Evolutionary conservation across 1,140 invertebrate species (phyloP).

Genomic region (Lordiphosa collinella): DNA sequence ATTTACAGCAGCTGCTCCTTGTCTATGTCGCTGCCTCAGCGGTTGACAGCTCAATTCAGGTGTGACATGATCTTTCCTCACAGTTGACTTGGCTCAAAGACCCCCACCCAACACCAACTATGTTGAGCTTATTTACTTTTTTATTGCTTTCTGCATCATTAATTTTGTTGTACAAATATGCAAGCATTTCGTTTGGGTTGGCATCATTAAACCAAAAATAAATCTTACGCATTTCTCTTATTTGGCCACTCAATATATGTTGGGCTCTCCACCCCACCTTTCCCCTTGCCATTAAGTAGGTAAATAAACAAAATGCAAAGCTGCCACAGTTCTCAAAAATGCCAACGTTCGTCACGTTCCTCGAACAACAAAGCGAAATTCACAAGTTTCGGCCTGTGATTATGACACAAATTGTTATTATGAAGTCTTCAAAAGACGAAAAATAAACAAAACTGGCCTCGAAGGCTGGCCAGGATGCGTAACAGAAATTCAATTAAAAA

Average conservation of each 20-base stretch:
- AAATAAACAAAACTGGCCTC: constrained; percentile 40
- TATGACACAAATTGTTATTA: constrained; percentile 39
- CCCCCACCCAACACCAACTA: constrained; percentile 29
- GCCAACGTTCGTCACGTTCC: constrained; percentile 53
- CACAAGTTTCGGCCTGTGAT: constrained; percentile 21
- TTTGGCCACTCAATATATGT: constrained; percentile 36
- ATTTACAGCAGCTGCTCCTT: constrained; percentile 6
- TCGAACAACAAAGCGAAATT: constrained; percentile 13
- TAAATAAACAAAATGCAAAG: constrained; percentile 56
- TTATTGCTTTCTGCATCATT: constrained; percentile 44
- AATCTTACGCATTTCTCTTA: constrained; percentile 50
- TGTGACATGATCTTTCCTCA: constrained; percentile 46
- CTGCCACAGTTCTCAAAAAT: constrained; percentile 40
- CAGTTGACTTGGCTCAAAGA: constrained; percentile 10
- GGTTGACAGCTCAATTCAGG: constrained; percentile 63
- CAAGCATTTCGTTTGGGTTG: constrained; percentile 16
- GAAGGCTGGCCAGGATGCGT: constrained; percentile 30
- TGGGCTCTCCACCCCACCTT: constrained; percentile 1
- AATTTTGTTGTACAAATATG: constrained; percentile 31
- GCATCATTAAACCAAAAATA: constrained; percentile 60
- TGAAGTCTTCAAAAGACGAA: constrained; percentile 4
- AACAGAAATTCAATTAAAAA: constrained; percentile 63
- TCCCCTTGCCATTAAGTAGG: constrained; percentile 9
- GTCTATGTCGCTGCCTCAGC: constrained; percentile 14
- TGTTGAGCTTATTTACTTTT: constrained; percentile 34